Base-by-base conservation (phyloP, 2,888 invertebrate species). In the Amiota communis region DNA sequence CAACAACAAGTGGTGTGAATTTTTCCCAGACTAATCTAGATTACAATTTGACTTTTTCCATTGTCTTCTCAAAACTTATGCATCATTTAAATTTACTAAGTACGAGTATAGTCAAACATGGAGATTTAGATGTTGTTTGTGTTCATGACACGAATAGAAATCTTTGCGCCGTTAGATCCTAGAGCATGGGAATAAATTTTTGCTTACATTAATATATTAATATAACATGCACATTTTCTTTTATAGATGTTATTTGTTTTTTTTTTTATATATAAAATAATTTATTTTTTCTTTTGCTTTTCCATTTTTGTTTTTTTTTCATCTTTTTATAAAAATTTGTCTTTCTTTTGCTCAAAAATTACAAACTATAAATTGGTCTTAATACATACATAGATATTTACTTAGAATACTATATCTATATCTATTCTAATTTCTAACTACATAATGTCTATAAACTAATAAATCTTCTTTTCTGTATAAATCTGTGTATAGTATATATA, bases 341-440 rank as follows among this genome's bases (percentile, higher is more conserved):
- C 76, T 72, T 74, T 75, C 74, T 63, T 46, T 76, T 77, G 72
- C 76, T 74, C 82, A 84, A 80, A 76, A 75, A 76, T 76, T 36
- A 36, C 36, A 36, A 36, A 36, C 36, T 36, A 36, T 36, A 36
- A 36, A 36, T 36, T 36, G 36, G 36, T 36, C 36, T 36, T 36
- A 36, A 36, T 36, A 36, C 6, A 4, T 36, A 36, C 36, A 4
- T 36, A 36, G 36, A 4, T 36, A 36, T 36, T 36, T 36, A 36
- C 36, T 36, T 36, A 36, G 36, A 4, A 6, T 36, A 36, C 36
- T 36, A 23, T 23, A 23, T 3, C 3, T 23, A 36, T 36, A 4
- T 36, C 36, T 36, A 36, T 6, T 36, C 36, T 36, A 36, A 36
- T 36, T 36, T 36, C 8, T 36, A 23, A 23, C 23, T 23, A 23